phyloP scores from a whole-genome alignment of 2,888 invertebrate species.

The Dynastes grantii region DNA sequence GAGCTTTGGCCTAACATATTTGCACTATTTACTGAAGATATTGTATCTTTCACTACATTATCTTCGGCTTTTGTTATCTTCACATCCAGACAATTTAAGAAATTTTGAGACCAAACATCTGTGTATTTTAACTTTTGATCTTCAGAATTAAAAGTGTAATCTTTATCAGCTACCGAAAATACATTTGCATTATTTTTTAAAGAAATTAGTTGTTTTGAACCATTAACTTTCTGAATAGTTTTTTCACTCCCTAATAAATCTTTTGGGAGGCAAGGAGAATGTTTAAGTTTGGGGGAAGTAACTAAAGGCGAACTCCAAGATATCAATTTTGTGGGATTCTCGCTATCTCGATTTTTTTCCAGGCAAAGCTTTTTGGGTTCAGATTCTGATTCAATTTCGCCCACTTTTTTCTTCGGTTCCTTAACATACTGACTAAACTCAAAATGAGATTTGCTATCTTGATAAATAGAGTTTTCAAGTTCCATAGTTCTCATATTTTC shows the following conservation, averaged over 20 bases:
- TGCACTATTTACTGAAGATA: not conserved
- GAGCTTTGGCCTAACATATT: not conserved
- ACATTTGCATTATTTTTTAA: conserved; percentile 15
- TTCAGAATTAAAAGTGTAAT: conserved; percentile 17
- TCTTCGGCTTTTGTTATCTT: not conserved
- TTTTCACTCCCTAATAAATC: not conserved
- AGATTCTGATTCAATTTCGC: not conserved
- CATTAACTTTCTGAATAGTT: not conserved
- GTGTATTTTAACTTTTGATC: conserved; percentile 13
- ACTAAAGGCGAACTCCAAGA: conserved; percentile 66
- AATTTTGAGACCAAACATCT: conserved; percentile 27
- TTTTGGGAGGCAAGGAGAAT: conserved; percentile 59
- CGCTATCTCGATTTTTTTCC: conserved; percentile 40
- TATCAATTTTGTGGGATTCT: conserved; percentile 56
- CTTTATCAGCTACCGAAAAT: conserved; percentile 37
- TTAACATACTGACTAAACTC: conserved; percentile 49
- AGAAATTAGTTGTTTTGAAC: conserved; percentile 7
- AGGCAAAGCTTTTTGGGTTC: conserved; percentile 40
- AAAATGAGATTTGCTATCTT: conserved; percentile 11
- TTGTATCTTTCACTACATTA: not conserved
- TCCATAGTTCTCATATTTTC: conserved; percentile 50
- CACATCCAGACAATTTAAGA: conserved; percentile 10
- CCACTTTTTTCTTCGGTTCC: conserved; percentile 43
- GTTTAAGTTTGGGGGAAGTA: conserved; percentile 62
- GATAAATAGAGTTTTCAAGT: conserved; percentile 48